Conservation (phyloP, 2,888 invertebrate genomes). For the Hemicrepidius hirtus region DNA sequence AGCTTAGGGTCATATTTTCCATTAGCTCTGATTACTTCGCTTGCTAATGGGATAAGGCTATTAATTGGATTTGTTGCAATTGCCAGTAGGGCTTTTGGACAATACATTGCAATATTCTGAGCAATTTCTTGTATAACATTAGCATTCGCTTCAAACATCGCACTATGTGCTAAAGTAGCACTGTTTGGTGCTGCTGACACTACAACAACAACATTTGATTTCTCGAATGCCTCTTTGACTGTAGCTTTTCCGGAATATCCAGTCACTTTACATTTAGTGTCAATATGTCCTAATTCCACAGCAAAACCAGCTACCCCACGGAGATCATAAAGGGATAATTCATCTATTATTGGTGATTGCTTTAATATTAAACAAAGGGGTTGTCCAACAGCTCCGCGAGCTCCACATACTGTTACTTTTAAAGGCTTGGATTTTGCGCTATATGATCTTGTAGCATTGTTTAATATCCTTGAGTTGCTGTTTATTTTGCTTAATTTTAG, state of each 20-base stretch:
- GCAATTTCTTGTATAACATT: constrained; percentile 63
- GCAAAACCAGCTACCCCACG: constrained; percentile 67
- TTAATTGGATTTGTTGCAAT: constrained; percentile 76
- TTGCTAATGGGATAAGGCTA: constrained; percentile 81
- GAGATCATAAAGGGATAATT: constrained; percentile 76
- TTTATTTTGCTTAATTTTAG: not conserved
- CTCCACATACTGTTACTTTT: constrained; percentile 46
- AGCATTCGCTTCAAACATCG: constrained; percentile 66
- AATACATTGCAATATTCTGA: constrained; percentile 58
- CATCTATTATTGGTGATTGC: constrained; percentile 75
- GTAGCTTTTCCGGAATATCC: constrained; percentile 62
- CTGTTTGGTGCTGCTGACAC: constrained; percentile 62
- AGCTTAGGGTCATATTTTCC: constrained; percentile 78
- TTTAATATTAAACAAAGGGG: constrained; percentile 76
- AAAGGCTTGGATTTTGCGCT: not conserved
- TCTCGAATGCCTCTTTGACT: constrained; percentile 65
- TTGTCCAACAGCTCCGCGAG: constrained; percentile 73
- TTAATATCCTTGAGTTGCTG: not conserved
- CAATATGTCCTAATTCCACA: constrained; percentile 71
- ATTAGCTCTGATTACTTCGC: constrained; percentile 79
- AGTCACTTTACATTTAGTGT: constrained; percentile 71
- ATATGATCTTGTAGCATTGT: not conserved
- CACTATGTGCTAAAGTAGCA: constrained; percentile 56
- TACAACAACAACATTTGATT: constrained; percentile 65
- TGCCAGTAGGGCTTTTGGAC: constrained; percentile 70